A percentile compares a stretch with the other conserved stretches of the same genome.
These are phyloP conservation scores for Sphaerodactylus townsendi DNA, from an alignment of 2,113 vertebrate genomes.

Conservation along the genomic window DNA sequence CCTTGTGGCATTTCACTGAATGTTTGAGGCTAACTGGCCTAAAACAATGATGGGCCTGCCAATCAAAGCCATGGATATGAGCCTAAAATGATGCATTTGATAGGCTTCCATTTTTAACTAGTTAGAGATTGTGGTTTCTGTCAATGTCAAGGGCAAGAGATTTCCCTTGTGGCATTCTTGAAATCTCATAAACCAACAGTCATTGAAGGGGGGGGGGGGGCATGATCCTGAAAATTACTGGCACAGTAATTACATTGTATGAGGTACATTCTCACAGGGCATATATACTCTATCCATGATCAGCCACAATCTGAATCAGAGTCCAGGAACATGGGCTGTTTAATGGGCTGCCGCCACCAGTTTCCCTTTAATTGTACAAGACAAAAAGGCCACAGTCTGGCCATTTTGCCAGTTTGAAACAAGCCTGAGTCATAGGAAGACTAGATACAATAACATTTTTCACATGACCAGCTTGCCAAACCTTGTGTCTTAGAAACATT, in stretches of 20 bases:
- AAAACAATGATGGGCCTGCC: neutral
- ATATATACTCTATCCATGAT: neutral
- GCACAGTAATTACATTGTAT: neutral
- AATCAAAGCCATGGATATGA: neutral
- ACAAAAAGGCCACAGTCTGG: neutral
- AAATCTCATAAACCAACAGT: neutral
- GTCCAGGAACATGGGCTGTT: neutral
- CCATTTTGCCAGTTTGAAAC: neutral
- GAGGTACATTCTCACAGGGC: neutral
- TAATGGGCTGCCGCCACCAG: neutral
- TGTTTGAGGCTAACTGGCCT: constrained; percentile 24
- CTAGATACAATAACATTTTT: neutral
- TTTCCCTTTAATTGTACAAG: neutral
- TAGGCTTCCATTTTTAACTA: constrained; percentile 18
- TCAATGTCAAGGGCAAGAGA: neutral
- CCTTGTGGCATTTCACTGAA: neutral
- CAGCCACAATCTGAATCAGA: neutral
- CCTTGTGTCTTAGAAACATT: no score
- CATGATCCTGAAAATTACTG: neutral
- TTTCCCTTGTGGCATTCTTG: neutral
- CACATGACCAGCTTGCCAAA: no score
- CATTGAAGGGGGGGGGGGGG: neutral
- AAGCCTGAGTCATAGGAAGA: neutral
- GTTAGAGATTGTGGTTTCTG: neutral
- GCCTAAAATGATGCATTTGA: neutral